A percentile compares a stretch with the other conserved stretches of the same genome.
Evolutionary conservation across 2,113 vertebrate species (phyloP).

Genomic region (Indri indri): DNA sequence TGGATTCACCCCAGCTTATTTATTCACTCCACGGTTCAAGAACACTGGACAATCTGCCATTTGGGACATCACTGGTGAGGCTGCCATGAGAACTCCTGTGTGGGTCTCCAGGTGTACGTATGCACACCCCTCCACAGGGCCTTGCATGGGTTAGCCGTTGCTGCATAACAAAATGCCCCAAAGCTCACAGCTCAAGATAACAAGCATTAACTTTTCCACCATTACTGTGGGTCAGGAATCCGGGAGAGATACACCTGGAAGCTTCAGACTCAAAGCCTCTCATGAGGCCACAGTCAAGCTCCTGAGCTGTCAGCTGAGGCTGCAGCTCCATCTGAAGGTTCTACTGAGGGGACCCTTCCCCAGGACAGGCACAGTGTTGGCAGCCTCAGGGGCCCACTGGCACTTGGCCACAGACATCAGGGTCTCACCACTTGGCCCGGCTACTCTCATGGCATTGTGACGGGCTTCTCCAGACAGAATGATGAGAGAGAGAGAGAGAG

Average conservation of each 20-base stretch:
- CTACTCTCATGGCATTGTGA: no score
- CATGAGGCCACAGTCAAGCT: no score
- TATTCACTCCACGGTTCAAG: background rate
- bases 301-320: background rate
- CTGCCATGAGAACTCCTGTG: background rate
- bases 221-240: background rate
- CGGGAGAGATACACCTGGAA: background rate
- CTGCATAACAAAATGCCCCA: background rate
- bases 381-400: background rate
- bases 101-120: rapidly evolving
- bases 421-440: no score
- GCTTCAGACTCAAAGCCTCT: background rate
- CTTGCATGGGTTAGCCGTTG: background rate
- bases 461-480: background rate
- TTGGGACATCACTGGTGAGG: background rate
- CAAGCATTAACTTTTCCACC: no score
- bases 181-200: background rate
- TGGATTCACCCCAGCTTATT: background rate
- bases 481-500: no score
- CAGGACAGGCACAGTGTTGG: background rate
- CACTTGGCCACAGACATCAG: no score
- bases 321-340: background rate
- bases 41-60: background rate
- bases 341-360: background rate
- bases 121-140: background rate